These are phyloP conservation scores for Brienomyrus longianalis DNA, from an alignment of 2,113 vertebrate species.

Conservation along the genomic window DNA sequence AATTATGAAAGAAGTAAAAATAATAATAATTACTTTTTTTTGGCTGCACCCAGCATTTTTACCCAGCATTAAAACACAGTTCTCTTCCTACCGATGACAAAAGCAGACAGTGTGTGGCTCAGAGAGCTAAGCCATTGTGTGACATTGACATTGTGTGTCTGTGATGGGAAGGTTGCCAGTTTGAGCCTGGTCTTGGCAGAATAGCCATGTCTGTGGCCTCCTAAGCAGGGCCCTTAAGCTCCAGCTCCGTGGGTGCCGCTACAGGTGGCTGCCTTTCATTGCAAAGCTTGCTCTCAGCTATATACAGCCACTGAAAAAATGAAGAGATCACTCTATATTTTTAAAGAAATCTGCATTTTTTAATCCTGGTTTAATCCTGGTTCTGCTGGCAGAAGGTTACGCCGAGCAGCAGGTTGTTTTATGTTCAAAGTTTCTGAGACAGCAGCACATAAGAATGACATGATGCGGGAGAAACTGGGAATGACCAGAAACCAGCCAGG, in stretches of 20 bases:
- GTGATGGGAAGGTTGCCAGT: not conserved
- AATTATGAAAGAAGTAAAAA: not conserved
- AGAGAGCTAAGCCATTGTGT: not conserved
- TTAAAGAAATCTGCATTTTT: too few relatives aligned
- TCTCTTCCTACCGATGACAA: not conserved
- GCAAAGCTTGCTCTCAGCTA: not conserved
- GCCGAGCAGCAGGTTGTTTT: too few relatives aligned
- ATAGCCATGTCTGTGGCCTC: not conserved
- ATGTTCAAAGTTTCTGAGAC: too few relatives aligned
- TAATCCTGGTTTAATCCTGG: too few relatives aligned
- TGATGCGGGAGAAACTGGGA: too few relatives aligned
- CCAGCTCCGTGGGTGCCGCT: not conserved
- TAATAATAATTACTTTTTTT: not conserved
- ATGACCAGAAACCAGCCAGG: too few relatives aligned
- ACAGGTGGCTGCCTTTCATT: not conserved
- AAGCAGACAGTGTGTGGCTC: not conserved
- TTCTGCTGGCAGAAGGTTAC: too few relatives aligned
- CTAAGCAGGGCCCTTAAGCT: not conserved
- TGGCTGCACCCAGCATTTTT: not conserved
- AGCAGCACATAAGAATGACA: too few relatives aligned
- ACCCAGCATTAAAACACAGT: not conserved
- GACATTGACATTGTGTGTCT: not conserved
- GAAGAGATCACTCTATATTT: too few relatives aligned
- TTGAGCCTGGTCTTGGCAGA: too few relatives aligned
- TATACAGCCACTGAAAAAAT: too few relatives aligned